Evolutionary conservation across 2,113 vertebrate species (phyloP), one percentile per base, ranked within the genome.

Genomic region (Pyrgilauda ruficollis): DNA sequence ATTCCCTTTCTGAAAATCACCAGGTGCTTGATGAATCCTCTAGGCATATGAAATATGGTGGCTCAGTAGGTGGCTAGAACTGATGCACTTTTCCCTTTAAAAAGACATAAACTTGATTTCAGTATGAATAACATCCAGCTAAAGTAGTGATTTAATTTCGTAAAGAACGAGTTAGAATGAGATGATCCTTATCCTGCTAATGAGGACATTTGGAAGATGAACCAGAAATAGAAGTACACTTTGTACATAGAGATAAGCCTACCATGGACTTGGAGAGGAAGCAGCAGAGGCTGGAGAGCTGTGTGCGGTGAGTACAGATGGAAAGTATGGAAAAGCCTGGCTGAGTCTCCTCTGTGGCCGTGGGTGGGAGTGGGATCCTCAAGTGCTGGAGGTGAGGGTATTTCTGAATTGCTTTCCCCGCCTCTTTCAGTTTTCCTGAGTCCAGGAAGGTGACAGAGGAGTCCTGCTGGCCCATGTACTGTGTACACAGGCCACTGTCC

Each of bases 221-320:
- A 53, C 7, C 55, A 89, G 73, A 74, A 91, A 55, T 9, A 89
- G 39, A 91, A 87, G 7, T 27, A 28, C 39, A 58, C 26, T 78
- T 77, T 26, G 50, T 77, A 46, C 37, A 88, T 13, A 31, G 31
- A 84, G 13, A 43, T 46, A 78, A 77, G 50, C 39, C 26, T 50
- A 6, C 35, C 5, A 2, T 3, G 3, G 43, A 24, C 56, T 31
- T 53, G 26, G 44, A 21, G 23, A 52, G 66, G 80, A 59, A 56
- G 44, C 3, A 1, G 39, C 39, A 72, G 67, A 72, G 44, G 49
- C 70, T 63, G 46, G 56, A 75, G 85, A 85, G 26, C 23, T 41
- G 7, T 0, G 0, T 24, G 52, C 27, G 31, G 43, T 30, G 9
- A 14, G 12, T 13, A 20, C 28, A 58, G 35, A 46, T 39, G 23